Percentiles rank a stretch among this genome's conserved stretches.
Conservation (phyloP, 2,888 invertebrate genomes). For the Ceraclea dissimilis region DNA sequence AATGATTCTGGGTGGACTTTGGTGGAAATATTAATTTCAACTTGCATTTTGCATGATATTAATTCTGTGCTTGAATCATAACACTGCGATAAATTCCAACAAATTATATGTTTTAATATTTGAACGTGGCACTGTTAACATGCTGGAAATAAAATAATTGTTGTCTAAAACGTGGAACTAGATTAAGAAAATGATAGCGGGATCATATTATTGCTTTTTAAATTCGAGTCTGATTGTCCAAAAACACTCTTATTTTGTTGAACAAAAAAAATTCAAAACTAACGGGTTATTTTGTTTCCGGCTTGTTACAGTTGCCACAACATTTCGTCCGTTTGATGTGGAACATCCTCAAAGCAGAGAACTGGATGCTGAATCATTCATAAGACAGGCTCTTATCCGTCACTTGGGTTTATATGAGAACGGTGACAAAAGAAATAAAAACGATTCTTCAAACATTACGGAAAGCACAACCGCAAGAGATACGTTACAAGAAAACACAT, state of each 20-base stretch:
- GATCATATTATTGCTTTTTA: no score
- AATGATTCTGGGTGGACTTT: no score
- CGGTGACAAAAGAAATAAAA: neutral
- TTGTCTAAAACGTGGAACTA: neutral
- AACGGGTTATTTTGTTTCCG: constrained; percentile 35
- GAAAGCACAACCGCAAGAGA: neutral
- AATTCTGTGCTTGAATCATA: no score
- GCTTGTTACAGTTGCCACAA: constrained; percentile 41
- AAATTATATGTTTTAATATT: no score
- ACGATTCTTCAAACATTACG: neutral
- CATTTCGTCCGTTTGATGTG: constrained; percentile 6
- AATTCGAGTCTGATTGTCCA: neutral
- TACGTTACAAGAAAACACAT: neutral
- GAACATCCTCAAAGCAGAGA: constrained; percentile 9
- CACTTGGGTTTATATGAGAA: constrained; percentile 11
- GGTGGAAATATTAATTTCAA: no score
- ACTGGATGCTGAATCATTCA: constrained; percentile 11
- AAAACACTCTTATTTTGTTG: neutral
- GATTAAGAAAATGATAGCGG: no score
- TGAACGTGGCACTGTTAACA: constrained; percentile 12
- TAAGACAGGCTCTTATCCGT: constrained; percentile 12
- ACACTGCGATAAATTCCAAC: no score
- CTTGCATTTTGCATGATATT: no score
- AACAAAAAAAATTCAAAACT: constrained; percentile 7
- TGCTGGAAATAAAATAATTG: constrained; percentile 11